These are phyloP conservation scores for Phalacrocorax aristotelis DNA, from an alignment of 2,113 vertebrate species.

Conservation along the genomic window DNA sequence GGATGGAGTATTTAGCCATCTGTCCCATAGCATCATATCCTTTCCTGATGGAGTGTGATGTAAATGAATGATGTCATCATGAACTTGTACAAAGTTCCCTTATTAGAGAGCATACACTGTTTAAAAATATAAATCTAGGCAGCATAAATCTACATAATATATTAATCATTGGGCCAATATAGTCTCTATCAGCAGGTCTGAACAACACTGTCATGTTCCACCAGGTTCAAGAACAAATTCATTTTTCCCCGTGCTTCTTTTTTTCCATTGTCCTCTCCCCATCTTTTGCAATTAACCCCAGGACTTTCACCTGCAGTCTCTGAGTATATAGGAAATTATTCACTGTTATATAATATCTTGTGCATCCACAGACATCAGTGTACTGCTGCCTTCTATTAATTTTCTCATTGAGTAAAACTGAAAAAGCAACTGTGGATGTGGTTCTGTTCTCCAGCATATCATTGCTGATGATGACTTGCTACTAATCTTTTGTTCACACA, in stretches of 20 bases:
- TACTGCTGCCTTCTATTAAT: not conserved
- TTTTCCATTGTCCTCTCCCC: not conserved
- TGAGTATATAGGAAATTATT: not conserved
- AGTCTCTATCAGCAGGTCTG: not conserved
- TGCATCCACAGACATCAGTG: not conserved
- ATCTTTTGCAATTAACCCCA: not conserved
- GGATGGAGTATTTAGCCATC: not conserved
- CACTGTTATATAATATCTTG: not conserved
- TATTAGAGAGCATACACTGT: not conserved
- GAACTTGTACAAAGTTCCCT: not conserved
- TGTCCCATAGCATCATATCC: not conserved
- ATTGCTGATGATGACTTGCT: not conserved
- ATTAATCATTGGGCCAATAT: not conserved
- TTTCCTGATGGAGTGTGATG: not conserved
- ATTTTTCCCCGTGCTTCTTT: not conserved
- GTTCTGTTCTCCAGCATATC: not conserved
- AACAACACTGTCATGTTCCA: not conserved
- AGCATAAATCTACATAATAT: not conserved
- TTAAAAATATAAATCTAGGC: not conserved
- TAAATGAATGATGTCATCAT: not conserved
- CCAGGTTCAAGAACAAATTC: not conserved
- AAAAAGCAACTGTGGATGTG: not conserved
- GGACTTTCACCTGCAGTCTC: not conserved
- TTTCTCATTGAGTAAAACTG: not conserved
- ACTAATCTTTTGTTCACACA: not conserved